A percentile compares a stretch with the other conserved stretches of the same genome.
Conservation (phyloP, 2,888 invertebrate species). For the Pammene fasciana region DNA sequence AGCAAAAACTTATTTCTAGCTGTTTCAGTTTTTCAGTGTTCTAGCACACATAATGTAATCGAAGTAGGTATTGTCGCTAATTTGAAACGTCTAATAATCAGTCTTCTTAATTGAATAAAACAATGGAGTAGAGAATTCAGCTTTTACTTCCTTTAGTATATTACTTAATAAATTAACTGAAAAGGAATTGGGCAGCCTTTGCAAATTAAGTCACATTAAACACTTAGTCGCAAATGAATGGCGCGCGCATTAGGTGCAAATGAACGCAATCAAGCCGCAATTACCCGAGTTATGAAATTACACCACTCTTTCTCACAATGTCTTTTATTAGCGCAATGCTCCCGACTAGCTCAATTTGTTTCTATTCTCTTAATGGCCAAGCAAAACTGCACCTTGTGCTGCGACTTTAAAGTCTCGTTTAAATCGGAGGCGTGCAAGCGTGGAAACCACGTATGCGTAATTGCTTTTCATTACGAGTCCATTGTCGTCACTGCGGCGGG, state of each 20-base stretch:
- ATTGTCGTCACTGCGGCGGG: conserved; percentile 65
- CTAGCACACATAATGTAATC: too few species aligned
- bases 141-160: neutral
- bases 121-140: neutral
- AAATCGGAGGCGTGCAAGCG: conserved; percentile 48
- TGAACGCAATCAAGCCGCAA: conserved; percentile 30
- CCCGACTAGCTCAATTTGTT: conserved; percentile 74
- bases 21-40: too few species aligned
- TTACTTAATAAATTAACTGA: conserved; percentile 6
- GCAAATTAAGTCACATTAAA: conserved; percentile 18
- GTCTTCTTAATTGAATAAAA: neutral
- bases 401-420: conserved; percentile 51
- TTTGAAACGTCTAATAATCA: too few species aligned
- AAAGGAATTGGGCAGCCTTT: conserved; percentile 9
- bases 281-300: conserved; percentile 72
- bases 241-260: conserved; percentile 23
- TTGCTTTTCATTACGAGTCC: conserved; percentile 80
- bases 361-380: conserved; percentile 66
- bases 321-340: conserved; percentile 77
- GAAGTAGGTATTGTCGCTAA: too few species aligned
- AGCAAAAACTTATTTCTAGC: too few species aligned
- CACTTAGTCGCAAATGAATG: conserved; percentile 6
- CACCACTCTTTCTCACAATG: conserved; percentile 77
- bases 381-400: conserved; percentile 49
- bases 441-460: conserved; percentile 81